These are phyloP conservation scores for Pitta sordida DNA, from an alignment of 2,113 vertebrate genomes.

Conservation along the genomic window DNA sequence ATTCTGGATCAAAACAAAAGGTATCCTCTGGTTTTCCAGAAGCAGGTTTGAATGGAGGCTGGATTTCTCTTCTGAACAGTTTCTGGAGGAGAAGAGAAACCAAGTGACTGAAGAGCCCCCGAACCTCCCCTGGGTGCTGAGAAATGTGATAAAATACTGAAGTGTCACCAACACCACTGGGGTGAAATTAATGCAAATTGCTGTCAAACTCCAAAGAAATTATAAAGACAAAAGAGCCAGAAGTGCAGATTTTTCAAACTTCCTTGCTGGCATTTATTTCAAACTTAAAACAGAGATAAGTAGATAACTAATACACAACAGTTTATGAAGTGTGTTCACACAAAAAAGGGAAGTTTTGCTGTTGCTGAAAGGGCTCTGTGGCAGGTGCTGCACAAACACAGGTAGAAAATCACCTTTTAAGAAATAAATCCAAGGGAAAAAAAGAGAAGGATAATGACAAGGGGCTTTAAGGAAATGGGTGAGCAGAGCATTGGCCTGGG, in stretches of 20 bases:
- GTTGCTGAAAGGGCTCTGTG: background rate
- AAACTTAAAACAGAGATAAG: background rate
- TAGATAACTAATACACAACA: too few species aligned
- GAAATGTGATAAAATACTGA: background rate
- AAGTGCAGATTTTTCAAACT: background rate
- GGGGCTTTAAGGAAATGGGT: background rate
- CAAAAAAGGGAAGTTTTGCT: background rate
- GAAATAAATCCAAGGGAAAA: background rate
- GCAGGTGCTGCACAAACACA: background rate
- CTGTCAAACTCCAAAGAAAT: background rate
- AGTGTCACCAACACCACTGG: background rate
- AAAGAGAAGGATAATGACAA: background rate
- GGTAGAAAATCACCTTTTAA: background rate
- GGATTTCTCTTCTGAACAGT: slow-evolving; percentile 91
- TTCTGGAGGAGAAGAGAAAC: slow-evolving; percentile 73
- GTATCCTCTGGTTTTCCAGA: slow-evolving; percentile 96
- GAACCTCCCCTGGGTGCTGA: background rate
- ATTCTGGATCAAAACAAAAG: slow-evolving; percentile 98
- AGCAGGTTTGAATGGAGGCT: slow-evolving; percentile 94
- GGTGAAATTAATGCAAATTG: background rate
- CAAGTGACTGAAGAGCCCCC: background rate
- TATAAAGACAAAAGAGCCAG: background rate
- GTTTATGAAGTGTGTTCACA: background rate
- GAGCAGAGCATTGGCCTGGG: background rate
- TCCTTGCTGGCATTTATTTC: background rate